Evolutionary conservation across 1,140 invertebrate species (phyloP).

Genomic region (Dinoponera quadriceps): DNA sequence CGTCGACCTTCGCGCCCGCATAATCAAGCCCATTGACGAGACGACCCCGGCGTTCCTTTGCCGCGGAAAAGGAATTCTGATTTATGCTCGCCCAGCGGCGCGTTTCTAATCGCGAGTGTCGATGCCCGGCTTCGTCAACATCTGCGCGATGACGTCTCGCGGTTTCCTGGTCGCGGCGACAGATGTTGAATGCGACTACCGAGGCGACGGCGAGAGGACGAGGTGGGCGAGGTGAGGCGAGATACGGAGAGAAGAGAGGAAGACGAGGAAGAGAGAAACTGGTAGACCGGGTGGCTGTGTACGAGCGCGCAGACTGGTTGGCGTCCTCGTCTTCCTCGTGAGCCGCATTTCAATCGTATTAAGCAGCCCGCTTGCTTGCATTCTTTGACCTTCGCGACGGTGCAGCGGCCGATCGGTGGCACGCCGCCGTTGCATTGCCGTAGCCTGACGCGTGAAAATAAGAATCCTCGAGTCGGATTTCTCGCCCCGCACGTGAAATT

Average conservation of each 20-base stretch:
- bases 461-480: too few species aligned
- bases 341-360: conserved; percentile 74
- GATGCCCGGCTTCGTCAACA: conserved; percentile 37
- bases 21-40: conserved; percentile 6
- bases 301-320: conserved; percentile 76
- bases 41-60: not conserved
- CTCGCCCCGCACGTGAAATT: too few species aligned
- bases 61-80: not conserved
- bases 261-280: conserved; percentile 53
- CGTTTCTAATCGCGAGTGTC: conserved; percentile 34
- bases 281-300: conserved; percentile 8
- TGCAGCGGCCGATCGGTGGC: conserved; percentile 53
- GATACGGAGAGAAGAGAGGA: too few species aligned
- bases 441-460: not conserved
- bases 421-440: conserved; percentile 58
- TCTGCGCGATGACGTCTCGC: conserved; percentile 53
- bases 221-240: conserved; percentile 1
- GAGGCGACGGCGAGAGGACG: conserved; percentile 50
- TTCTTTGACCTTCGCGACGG: conserved; percentile 71
- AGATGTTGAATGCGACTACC: conserved; percentile 60
- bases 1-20: not conserved
- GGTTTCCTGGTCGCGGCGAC: conserved; percentile 60
- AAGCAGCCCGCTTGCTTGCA: conserved; percentile 64
- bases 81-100: not conserved
- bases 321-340: conserved; percentile 74